Evolutionary conservation across 2,113 vertebrate genomes (phyloP).

Genomic region (Petroica traversi): DNA sequence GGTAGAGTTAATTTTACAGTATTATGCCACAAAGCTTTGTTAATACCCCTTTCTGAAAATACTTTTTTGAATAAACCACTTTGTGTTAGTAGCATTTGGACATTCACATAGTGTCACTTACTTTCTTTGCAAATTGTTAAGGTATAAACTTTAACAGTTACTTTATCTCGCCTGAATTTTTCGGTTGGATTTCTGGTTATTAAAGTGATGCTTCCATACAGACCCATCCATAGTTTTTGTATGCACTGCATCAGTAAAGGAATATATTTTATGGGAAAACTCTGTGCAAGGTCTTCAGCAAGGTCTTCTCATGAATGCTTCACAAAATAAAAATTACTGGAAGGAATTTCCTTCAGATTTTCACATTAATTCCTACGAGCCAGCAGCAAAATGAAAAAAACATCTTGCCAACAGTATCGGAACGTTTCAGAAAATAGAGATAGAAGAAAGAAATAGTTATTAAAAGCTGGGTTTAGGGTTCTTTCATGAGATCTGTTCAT

Average conservation of each 20-base stretch:
- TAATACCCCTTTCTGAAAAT: not conserved
- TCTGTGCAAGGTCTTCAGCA: not conserved
- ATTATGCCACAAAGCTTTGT: not conserved
- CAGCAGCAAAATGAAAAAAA: not conserved
- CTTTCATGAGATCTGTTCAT: not conserved
- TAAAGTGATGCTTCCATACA: not conserved
- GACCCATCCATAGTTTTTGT: not conserved
- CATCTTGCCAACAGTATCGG: not conserved
- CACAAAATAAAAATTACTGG: not conserved
- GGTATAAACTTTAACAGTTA: not conserved
- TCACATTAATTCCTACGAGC: not conserved
- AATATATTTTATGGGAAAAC: not conserved
- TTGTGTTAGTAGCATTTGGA: not conserved
- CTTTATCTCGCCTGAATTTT: not conserved
- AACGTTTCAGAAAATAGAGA: not conserved
- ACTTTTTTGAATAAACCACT: fast-evolving
- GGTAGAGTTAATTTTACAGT: not conserved
- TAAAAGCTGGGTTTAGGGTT: not conserved
- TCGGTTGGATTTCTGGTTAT: not conserved
- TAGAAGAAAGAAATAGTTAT: not conserved
- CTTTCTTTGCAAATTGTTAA: not conserved
- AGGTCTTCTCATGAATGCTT: not conserved
- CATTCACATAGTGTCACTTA: not conserved
- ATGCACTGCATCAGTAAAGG: not conserved
- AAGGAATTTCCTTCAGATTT: not conserved